These are phyloP conservation scores for Nasonia longicornis DNA, from an alignment of 1,140 invertebrate species.

Conservation along the genomic window DNA sequence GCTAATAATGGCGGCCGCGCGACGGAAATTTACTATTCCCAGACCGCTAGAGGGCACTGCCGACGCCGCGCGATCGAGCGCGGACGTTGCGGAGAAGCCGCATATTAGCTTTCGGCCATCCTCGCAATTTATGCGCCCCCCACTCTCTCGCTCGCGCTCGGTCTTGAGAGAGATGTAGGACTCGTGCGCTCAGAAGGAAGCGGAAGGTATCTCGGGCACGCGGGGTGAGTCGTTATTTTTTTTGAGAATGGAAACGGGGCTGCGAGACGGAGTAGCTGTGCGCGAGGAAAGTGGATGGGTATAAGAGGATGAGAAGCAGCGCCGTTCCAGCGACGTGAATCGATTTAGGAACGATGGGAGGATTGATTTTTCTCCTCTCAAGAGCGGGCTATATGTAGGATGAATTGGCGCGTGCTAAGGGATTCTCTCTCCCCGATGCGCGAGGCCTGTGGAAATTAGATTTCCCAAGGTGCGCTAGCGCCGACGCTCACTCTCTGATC, in stretches of 20 bases:
- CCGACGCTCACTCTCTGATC: background rate
- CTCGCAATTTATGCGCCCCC: slow-evolving; percentile 20
- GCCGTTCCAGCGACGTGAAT: slow-evolving; percentile 16
- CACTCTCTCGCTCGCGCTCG: background rate
- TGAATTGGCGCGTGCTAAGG: slow-evolving; percentile 9
- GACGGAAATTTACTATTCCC: slow-evolving; percentile 43
- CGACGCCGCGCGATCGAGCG: background rate
- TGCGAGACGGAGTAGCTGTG: background rate
- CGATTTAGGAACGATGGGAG: slow-evolving; percentile 17
- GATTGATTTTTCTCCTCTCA: slow-evolving; percentile 24
- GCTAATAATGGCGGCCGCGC: slow-evolving; percentile 32
- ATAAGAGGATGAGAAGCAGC: slow-evolving; percentile 10
- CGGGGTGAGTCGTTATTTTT: slow-evolving; percentile 17
- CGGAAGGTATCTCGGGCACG: background rate
- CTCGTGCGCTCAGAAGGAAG: slow-evolving; percentile 7
- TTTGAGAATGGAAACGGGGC: background rate
- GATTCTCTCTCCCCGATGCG: background rate
- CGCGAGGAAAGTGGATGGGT: slow-evolving; percentile 1
- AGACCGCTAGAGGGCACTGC: slow-evolving; percentile 9
- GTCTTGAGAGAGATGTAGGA: slow-evolving; percentile 9
- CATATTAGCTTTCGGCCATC: slow-evolving; percentile 26
- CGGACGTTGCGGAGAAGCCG: slow-evolving; percentile 29
- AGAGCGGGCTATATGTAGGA: background rate
- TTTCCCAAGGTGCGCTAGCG: background rate
- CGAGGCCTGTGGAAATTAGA: background rate